Percentiles rank a stretch among this genome's conserved stretches.
Evolutionary conservation across 2,797 vertebrate species (phyloP).

Genomic region (Crypturellus tataupa): DNA sequence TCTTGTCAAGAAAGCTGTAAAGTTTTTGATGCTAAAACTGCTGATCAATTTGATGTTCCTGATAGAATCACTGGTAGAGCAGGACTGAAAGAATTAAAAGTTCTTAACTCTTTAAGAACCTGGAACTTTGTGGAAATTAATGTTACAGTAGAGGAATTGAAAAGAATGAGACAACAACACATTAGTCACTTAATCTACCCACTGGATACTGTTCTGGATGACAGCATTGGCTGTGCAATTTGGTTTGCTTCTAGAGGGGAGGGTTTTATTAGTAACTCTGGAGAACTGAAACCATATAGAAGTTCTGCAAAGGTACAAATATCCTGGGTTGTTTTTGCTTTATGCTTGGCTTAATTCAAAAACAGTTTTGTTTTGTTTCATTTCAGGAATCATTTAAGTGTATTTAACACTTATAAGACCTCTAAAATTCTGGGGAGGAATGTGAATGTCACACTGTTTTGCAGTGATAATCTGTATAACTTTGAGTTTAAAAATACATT

Average conservation of each 20-base stretch:
- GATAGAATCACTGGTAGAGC: slow-evolving; percentile 91
- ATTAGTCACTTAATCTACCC: slow-evolving; percentile 90
- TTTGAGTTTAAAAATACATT: not conserved
- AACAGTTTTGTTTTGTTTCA: not conserved
- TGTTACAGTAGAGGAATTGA: slow-evolving; percentile 88
- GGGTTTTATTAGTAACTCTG: slow-evolving; percentile 78
- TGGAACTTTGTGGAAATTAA: slow-evolving; percentile 98
- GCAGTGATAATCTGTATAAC: not conserved
- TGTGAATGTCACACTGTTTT: not conserved
- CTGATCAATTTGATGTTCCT: slow-evolving; percentile 83
- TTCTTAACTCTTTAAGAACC: slow-evolving; percentile 83
- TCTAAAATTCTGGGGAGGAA: not conserved
- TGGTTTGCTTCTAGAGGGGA: slow-evolving; percentile 95
- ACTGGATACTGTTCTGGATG: slow-evolving; percentile 92
- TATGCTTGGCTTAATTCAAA: not conserved
- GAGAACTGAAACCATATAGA: slow-evolving; percentile 77
- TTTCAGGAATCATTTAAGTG: not conserved
- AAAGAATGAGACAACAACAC: slow-evolving; percentile 79
- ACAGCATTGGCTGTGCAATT: slow-evolving; percentile 96
- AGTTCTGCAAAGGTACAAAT: slow-evolving; percentile 89
- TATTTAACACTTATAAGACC: not conserved
- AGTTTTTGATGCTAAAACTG: not conserved
- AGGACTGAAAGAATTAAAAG: slow-evolving; percentile 87
- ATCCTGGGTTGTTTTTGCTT: not conserved
- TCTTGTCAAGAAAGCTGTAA: not conserved